A percentile compares a stretch with the other conserved stretches of the same genome.
phyloP scores from a whole-genome alignment of 2,113 vertebrate species.

The Nannospalax galili region DNA sequence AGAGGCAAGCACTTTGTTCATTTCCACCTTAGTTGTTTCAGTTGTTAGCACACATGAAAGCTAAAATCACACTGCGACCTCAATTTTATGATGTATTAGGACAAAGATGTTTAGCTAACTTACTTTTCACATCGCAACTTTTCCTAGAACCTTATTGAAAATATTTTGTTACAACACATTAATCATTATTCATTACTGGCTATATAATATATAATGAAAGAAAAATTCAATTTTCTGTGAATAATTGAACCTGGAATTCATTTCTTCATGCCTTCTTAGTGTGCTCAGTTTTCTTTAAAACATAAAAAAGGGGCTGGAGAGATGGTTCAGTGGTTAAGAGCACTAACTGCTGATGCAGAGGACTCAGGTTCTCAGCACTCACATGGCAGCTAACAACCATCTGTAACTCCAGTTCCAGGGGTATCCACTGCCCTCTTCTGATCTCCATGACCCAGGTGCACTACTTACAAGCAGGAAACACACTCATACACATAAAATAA shows the following conservation, averaged over 20 bases:
- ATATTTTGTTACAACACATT: neutral
- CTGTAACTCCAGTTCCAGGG: too few species aligned
- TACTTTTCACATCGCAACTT: neutral
- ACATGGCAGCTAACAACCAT: too few species aligned
- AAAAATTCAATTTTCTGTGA: neutral
- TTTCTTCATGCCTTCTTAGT: neutral
- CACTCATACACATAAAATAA: too few species aligned
- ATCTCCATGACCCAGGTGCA: too few species aligned
- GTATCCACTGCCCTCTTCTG: too few species aligned
- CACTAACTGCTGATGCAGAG: too few species aligned
- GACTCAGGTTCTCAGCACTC: too few species aligned
- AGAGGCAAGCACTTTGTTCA: neutral
- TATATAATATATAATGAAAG: neutral
- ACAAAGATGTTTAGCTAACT: neutral
- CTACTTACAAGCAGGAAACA: too few species aligned
- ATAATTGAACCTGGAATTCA: neutral
- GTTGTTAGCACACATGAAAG: neutral
- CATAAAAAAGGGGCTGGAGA: neutral
- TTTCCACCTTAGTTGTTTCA: neutral
- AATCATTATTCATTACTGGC: neutral
- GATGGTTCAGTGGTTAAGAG: too few species aligned
- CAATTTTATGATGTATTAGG: neutral
- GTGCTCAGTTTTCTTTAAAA: constrained; percentile 2
- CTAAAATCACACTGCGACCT: neutral
- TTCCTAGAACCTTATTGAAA: neutral